Conservation (phyloP, 2,797 vertebrate species). For the Gadopsis marmoratus region DNA sequence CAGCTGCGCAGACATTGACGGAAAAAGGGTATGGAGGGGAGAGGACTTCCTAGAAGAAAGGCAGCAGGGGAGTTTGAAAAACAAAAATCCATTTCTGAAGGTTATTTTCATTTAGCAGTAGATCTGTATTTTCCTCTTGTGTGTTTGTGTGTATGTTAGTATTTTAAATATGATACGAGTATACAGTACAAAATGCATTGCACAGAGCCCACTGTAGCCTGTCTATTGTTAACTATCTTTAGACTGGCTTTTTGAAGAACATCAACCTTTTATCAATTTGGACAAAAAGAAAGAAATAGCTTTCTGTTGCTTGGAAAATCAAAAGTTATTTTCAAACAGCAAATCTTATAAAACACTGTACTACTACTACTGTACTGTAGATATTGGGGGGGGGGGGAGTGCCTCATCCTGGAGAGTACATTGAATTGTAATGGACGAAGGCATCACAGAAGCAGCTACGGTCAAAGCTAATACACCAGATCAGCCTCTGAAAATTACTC, state of each 20-base stretch:
- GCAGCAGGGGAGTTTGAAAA: slow-evolving; percentile 33
- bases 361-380: neutral
- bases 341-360: neutral
- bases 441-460: slow-evolving; percentile 4
- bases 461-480: slow-evolving; percentile 25
- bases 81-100: slow-evolving; percentile 35
- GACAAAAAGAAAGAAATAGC: neutral
- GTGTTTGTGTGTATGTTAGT: neutral
- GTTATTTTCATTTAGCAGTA: slow-evolving; percentile 33
- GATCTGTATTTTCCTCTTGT: neutral
- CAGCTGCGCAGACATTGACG: slow-evolving; percentile 43
- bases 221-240: neutral
- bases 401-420: slow-evolving; percentile 26
- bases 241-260: neutral
- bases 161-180: neutral
- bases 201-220: neutral
- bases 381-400: neutral
- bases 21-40: neutral
- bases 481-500: slow-evolving; percentile 45
- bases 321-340: neutral
- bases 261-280: neutral
- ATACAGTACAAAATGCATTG: neutral
- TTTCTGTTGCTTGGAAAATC: slow-evolving; percentile 1
- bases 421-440: slow-evolving; percentile 25
- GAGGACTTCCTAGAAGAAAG: slow-evolving; percentile 49